Conservation (phyloP, 2,888 invertebrate species). For the Nomada goodeniana region DNA sequence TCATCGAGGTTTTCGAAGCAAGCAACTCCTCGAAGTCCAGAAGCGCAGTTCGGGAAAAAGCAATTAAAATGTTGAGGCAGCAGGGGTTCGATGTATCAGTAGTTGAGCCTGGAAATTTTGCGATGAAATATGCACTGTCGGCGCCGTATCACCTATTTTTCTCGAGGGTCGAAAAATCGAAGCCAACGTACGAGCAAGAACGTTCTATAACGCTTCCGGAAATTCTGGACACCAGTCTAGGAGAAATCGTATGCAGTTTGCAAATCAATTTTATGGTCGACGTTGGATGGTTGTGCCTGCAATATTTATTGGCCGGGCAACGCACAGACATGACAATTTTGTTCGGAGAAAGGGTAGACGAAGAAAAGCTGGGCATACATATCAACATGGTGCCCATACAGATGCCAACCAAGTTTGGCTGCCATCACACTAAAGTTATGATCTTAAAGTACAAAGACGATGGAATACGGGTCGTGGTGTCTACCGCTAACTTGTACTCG, state of each 20-base stretch:
- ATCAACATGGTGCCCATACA: slow-evolving; percentile 73
- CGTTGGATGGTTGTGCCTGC: slow-evolving; percentile 93
- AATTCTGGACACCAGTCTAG: slow-evolving; percentile 91
- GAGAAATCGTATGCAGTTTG: slow-evolving; percentile 90
- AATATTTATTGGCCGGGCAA: slow-evolving; percentile 92
- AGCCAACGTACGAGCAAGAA: slow-evolving; percentile 87
- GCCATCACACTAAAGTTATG: slow-evolving; percentile 90
- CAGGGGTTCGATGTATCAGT: slow-evolving; percentile 85
- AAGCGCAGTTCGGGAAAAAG: slow-evolving; percentile 69
- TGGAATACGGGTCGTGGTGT: slow-evolving; percentile 93
- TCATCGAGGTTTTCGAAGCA: slow-evolving; percentile 55
- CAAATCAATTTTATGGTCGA: slow-evolving; percentile 98
- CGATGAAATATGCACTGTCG: slow-evolving; percentile 87
- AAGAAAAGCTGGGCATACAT: slow-evolving; percentile 67
- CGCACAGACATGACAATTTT: slow-evolving; percentile 84
- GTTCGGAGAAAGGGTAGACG: slow-evolving; percentile 70
- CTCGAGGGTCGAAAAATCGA: slow-evolving; percentile 89
- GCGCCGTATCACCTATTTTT: slow-evolving; percentile 90
- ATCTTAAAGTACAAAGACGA: slow-evolving; percentile 92
- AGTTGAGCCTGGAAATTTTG: slow-evolving; percentile 87
- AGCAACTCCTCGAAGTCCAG: slow-evolving; percentile 55
- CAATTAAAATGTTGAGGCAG: slow-evolving; percentile 75
- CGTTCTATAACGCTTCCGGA: slow-evolving; percentile 91
- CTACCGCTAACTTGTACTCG: slow-evolving; percentile 95
- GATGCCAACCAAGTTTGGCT: slow-evolving; percentile 75